Evolutionary conservation across 2,797 vertebrate species (phyloP).

Genomic region (Craterocephalus amniculus): DNA sequence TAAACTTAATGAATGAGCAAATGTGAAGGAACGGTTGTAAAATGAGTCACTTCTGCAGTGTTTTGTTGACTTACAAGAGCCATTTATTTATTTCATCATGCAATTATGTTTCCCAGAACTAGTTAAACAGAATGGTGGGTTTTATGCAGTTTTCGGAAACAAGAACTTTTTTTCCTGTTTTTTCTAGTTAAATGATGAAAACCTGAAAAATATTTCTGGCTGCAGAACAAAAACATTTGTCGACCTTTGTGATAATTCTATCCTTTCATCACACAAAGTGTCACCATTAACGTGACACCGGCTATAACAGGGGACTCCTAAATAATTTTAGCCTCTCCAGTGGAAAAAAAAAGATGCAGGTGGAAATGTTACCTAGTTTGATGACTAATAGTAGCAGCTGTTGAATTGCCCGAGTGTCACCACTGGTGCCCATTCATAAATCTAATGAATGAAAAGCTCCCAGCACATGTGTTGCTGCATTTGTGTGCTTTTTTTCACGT

Average conservation of each 20-base stretch:
- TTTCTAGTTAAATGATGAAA: background rate
- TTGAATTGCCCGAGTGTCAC: background rate
- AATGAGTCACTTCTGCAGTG: too few species aligned
- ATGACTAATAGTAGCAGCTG: slow-evolving; percentile 7
- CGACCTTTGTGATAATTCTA: background rate
- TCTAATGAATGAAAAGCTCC: slow-evolving; percentile 37
- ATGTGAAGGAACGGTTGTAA: too few species aligned
- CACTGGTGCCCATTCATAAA: slow-evolving; percentile 32
- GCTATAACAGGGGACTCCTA: background rate
- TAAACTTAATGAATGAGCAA: too few species aligned
- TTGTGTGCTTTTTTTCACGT: background rate
- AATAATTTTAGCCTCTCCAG: background rate
- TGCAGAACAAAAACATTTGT: background rate
- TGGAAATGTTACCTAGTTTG: background rate
- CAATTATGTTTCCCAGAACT: too few species aligned
- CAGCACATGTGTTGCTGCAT: background rate
- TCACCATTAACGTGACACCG: background rate
- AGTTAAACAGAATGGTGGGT: too few species aligned
- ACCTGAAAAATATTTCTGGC: background rate
- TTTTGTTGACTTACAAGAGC: too few species aligned
- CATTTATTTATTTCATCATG: too few species aligned
- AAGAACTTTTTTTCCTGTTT: too few species aligned
- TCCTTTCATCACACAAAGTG: background rate
- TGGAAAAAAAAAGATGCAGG: background rate
- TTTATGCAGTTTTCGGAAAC: too few species aligned